These are phyloP conservation scores for Aphaenogaster floridana DNA, from an alignment of 1,140 invertebrate species.

Conservation along the genomic window DNA sequence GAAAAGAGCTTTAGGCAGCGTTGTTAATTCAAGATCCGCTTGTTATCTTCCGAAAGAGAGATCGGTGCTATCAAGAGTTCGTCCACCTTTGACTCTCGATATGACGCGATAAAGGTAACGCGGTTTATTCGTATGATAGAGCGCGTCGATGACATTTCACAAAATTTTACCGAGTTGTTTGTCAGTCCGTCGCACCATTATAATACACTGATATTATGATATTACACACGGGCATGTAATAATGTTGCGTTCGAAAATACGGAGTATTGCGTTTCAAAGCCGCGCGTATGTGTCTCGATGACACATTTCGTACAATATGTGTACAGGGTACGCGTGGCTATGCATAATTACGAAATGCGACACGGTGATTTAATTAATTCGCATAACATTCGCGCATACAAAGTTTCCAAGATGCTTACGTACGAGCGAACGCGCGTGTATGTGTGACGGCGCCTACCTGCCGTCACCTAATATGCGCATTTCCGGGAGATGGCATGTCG, in stretches of 20 bases:
- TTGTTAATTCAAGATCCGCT: slow-evolving; percentile 8
- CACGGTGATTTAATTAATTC: slow-evolving; percentile 56
- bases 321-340: background rate
- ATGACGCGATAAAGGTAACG: slow-evolving; percentile 26
- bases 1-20: background rate
- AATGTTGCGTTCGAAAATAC: slow-evolving; percentile 21
- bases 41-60: slow-evolving; percentile 13
- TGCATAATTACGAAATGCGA: slow-evolving; percentile 44
- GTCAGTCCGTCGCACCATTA: background rate
- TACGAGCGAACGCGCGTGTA: background rate
- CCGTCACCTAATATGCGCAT: slow-evolving; percentile 16
- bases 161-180: slow-evolving; percentile 8
- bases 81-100: slow-evolving; percentile 28
- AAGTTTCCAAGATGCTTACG: slow-evolving; percentile 49
- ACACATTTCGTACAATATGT: background rate
- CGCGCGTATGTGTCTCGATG: background rate
- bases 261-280: slow-evolving; percentile 29
- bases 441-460: background rate
- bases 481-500: background rate
- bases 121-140: slow-evolving; percentile 9
- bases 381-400: background rate
- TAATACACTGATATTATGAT: background rate
- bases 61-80: slow-evolving; percentile 29
- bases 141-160: background rate
- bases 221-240: background rate